A percentile compares a stretch with the other conserved stretches of the same genome.
Conservation (phyloP, 2,113 vertebrate species). For the Mustelus asterias region DNA sequence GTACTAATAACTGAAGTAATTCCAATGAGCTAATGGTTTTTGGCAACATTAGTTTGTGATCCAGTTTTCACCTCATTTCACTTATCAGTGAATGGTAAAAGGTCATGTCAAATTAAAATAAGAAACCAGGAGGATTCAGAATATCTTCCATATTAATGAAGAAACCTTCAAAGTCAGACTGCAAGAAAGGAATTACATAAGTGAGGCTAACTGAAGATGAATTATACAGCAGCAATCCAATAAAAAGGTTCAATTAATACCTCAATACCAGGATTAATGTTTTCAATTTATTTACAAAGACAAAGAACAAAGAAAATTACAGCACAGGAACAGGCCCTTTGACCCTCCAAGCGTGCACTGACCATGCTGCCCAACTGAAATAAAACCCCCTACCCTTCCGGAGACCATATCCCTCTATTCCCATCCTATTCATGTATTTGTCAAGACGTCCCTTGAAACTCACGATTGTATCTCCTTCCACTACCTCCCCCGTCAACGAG, state of each 20-base stretch:
- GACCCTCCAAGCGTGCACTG: too few species aligned
- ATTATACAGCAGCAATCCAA: background rate
- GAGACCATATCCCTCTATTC: too few species aligned
- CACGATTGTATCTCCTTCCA: too few species aligned
- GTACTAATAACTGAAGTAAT: background rate
- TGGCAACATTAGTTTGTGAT: background rate
- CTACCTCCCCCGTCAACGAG: too few species aligned
- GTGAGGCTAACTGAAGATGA: background rate
- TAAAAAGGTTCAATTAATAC: background rate
- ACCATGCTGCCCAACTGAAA: too few species aligned
- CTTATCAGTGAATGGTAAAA: background rate
- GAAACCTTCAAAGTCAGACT: background rate
- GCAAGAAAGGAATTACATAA: background rate
- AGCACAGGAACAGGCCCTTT: too few species aligned
- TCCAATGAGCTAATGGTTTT: background rate
- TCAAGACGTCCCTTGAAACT: too few species aligned
- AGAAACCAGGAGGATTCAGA: background rate
- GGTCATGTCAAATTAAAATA: background rate
- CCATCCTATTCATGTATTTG: too few species aligned
- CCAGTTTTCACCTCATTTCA: background rate
- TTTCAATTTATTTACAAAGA: background rate
- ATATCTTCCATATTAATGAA: background rate
- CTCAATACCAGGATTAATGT: background rate
- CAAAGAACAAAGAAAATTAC: too few species aligned
- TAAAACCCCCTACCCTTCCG: too few species aligned